A percentile compares a stretch with the other conserved stretches of the same genome.
These are phyloP conservation scores for Corythucha ciliata DNA, from an alignment of 2,888 invertebrate genomes.

Conservation along the genomic window DNA sequence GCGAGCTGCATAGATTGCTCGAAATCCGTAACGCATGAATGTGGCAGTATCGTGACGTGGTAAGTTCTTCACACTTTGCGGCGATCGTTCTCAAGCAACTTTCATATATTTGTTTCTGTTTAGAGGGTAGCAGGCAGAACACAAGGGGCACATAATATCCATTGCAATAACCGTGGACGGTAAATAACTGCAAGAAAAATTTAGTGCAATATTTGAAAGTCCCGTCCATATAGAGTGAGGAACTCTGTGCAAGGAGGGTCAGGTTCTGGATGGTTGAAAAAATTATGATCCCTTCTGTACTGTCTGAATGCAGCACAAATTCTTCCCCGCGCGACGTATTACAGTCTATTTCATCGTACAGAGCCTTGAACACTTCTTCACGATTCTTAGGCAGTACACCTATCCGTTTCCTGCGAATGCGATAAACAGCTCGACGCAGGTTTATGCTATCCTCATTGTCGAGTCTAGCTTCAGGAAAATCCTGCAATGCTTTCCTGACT, in stretches of 20 bases:
- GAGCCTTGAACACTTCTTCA: background rate
- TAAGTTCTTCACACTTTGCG: background rate
- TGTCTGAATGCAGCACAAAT: background rate
- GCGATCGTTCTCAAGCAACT: constrained; percentile 13
- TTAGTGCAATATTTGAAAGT: constrained; percentile 23
- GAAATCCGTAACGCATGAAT: constrained; percentile 1
- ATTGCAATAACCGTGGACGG: constrained; percentile 48
- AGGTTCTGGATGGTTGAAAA: background rate
- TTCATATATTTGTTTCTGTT: constrained; percentile 13
- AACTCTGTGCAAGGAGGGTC: background rate
- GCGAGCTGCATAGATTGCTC: constrained; percentile 6
- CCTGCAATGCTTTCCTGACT: too few species aligned
- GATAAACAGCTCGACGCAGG: too few species aligned
- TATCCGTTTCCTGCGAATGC: too few species aligned
- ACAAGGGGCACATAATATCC: constrained; percentile 29
- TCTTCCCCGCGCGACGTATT: constrained; percentile 2
- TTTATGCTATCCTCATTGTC: too few species aligned
- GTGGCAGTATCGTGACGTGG: background rate
- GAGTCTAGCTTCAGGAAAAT: too few species aligned
- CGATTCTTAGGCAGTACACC: too few species aligned
- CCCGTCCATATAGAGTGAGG: constrained; percentile 10
- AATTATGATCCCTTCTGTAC: background rate
- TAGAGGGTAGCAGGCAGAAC: constrained; percentile 16
- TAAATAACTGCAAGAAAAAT: constrained; percentile 41
- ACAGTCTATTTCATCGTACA: background rate